Evolutionary conservation across 2,113 vertebrate species (phyloP).

Genomic region (Equus przewalskii): DNA sequence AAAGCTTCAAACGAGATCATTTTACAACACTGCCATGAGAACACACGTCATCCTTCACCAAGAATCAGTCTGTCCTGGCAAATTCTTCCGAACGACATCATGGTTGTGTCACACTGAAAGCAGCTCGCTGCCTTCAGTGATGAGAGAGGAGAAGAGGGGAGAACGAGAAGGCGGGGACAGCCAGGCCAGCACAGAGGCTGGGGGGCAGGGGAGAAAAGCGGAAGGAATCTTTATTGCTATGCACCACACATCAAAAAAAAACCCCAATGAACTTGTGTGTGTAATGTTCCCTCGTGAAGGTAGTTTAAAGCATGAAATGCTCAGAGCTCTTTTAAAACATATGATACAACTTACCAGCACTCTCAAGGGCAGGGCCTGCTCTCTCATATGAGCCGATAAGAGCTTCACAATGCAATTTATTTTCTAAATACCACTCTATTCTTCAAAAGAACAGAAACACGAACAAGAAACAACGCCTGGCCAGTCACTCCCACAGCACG

Average conservation of each 20-base stretch:
- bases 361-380: conserved; percentile 87
- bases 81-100: background rate
- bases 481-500: conserved; percentile 89
- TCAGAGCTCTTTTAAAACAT: conserved; percentile 82
- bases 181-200: background rate
- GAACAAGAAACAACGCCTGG: conserved; percentile 81
- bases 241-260: conserved; percentile 80
- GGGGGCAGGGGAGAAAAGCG: background rate
- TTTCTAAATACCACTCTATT: conserved; percentile 80
- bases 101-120: background rate
- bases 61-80: background rate
- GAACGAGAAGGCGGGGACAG: background rate
- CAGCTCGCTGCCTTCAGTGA: background rate
- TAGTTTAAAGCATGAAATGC: conserved; percentile 82
- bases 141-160: background rate
- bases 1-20: background rate
- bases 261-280: conserved; percentile 69
- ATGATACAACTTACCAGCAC: conserved; percentile 84
- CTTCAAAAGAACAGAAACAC: conserved; percentile 79
- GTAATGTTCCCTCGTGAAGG: conserved; percentile 78
- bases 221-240: conserved; percentile 86
- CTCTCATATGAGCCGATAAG: conserved; percentile 88
- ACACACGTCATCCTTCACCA: background rate
- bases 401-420: conserved; percentile 68
- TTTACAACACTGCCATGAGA: background rate